Conservation (phyloP, 1,140 invertebrate genomes). For the Dryas iulia region DNA sequence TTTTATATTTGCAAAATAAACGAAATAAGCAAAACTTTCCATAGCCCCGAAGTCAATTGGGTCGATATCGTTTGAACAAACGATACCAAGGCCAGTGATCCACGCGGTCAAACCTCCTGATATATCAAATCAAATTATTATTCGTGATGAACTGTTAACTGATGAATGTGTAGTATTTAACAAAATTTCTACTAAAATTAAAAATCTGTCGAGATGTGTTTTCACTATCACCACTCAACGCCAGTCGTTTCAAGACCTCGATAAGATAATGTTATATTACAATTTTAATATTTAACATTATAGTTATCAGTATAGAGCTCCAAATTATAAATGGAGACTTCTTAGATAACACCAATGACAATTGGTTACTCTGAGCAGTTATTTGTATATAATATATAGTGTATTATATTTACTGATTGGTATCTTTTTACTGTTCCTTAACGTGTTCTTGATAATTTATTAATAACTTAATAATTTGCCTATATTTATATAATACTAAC, state of each 20-base stretch:
- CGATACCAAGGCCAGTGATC: constrained; percentile 62
- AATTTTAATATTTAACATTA: neutral
- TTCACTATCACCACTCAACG: neutral
- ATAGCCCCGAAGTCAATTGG: constrained; percentile 54
- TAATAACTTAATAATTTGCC: neutral
- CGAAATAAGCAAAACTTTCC: constrained; percentile 50
- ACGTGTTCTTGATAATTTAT: neutral
- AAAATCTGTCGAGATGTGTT: constrained; percentile 6
- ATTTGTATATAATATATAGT: neutral
- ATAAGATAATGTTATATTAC: constrained; percentile 16
- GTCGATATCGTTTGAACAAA: constrained; percentile 60
- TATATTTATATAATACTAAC: neutral
- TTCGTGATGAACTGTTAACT: constrained; percentile 21
- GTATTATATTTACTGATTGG: neutral
- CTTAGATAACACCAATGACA: constrained; percentile 1
- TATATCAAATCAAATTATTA: constrained; percentile 37
- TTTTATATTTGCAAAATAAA: constrained; percentile 30
- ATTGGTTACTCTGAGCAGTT: neutral
- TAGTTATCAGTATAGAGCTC: neutral
- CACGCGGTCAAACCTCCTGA: constrained; percentile 46
- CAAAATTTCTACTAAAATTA: neutral
- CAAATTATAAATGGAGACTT: neutral
- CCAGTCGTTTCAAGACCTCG: neutral
- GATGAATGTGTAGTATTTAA: constrained; percentile 16
- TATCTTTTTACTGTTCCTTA: neutral